Evolutionary conservation across 2,797 vertebrate genomes (phyloP).

Genomic region (Coregonus suidteri): DNA sequence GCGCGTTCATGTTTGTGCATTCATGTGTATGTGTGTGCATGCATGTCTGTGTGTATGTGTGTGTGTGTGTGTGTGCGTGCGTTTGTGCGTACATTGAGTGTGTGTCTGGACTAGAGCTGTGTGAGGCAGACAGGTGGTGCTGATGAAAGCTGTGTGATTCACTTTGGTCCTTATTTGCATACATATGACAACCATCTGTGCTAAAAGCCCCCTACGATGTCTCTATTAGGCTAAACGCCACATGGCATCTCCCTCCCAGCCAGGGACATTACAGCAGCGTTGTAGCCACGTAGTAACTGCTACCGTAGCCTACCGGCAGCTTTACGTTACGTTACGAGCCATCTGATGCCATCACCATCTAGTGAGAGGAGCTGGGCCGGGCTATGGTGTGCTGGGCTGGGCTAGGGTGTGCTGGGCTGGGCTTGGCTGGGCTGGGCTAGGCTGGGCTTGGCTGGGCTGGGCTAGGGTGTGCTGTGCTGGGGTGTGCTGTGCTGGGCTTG

Average conservation of each 20-base stretch:
- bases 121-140: constrained; percentile 91
- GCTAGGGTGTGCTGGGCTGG: too few relatives aligned
- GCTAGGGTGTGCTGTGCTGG: too few relatives aligned
- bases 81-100: constrained; percentile 2
- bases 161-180: constrained; percentile 98
- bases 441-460: too few relatives aligned
- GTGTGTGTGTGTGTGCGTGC: background rate
- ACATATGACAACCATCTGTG: constrained; percentile 99
- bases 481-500: too few relatives aligned
- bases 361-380: constrained; percentile 12
- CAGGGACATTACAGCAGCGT: constrained; percentile 42
- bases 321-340: constrained; percentile 45
- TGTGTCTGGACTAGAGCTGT: constrained; percentile 49
- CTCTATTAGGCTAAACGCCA: constrained; percentile 87
- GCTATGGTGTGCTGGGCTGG: too few relatives aligned
- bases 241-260: constrained; percentile 39
- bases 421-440: too few relatives aligned
- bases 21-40: background rate
- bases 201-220: constrained; percentile 88
- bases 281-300: constrained; percentile 28
- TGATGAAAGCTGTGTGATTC: constrained; percentile 87
- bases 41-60: background rate
- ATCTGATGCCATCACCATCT: constrained; percentile 60
- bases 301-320: constrained; percentile 31
- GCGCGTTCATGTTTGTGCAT: constrained; percentile 4